Base-by-base conservation (phyloP, 1,140 invertebrate species). In the Gryon sp. region DNA sequence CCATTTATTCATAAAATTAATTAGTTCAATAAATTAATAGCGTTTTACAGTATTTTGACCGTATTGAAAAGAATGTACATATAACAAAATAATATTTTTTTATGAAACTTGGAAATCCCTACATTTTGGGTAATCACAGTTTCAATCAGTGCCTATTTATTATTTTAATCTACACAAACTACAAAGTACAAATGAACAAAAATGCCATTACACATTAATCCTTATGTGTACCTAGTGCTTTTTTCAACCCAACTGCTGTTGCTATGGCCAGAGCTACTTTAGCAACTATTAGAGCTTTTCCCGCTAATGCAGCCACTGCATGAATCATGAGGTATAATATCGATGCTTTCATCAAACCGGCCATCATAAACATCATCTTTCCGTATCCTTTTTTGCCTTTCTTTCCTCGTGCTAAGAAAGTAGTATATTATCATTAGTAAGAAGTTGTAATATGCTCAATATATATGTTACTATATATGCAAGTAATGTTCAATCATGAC, bases 241-340 rank as follows among this genome's bases (percentile, higher is more conserved):
- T 95, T 88, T 94, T 95, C 32, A 96, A 86, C 0, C 93, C 94
- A 32, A 95, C 90, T 28, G 95, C 93, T 6, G 92, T 92, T 24
- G 93, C 93, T 11, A 96, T 87, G 1, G 94, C 89, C 1, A 96
- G 84, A 8, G 94, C 94, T 78, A 95, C 92, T 86, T 94, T 94
- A 52, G 91, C 93, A 4, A 94, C 90, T 8, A 94, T 88, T 11
- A 96, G 82, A 7, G 94, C 93, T 80, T 93, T 94, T 15, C 92
- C 93, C 14, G 93, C 92, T 50, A 94, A 89, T 11, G 93, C 86
- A 9, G 94, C 93, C 12, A 95, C 92, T 30, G 90, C 93, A 53
- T 95, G 93, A 78, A 94, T 92, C 20, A 93, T 92, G 82, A 94
- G 91, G 6, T 93, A 93, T 5, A 95, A 82, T 80, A 95, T 92